Evolutionary conservation across 2,888 invertebrate species (phyloP).

Genomic region (Bombyx huttoni): DNA sequence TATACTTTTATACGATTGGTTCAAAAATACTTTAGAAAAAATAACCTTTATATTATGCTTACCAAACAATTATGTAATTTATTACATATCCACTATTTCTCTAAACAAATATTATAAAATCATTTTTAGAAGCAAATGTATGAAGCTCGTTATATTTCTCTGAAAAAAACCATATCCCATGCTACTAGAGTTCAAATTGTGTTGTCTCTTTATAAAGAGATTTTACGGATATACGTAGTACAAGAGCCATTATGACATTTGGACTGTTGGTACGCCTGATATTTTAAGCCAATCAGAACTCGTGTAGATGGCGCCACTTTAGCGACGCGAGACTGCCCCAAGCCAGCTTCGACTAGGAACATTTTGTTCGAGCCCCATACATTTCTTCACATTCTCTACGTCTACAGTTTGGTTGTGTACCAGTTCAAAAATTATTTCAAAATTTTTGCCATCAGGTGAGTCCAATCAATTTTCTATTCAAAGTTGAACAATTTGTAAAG

Average conservation of each 20-base stretch:
- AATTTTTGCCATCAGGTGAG: slow-evolving; percentile 73
- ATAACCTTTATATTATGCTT: slow-evolving; percentile 16
- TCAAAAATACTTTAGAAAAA: slow-evolving; percentile 30
- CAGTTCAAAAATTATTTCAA: slow-evolving; percentile 71
- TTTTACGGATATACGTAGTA: slow-evolving; percentile 69
- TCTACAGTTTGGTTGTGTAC: slow-evolving; percentile 72
- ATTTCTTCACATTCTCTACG: slow-evolving; percentile 73
- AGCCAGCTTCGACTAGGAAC: slow-evolving; percentile 67
- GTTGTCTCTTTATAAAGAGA: slow-evolving; percentile 13
- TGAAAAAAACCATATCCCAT: slow-evolving; percentile 12
- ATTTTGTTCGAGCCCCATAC: slow-evolving; percentile 71
- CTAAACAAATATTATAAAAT: slow-evolving; percentile 32
- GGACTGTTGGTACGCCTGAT: slow-evolving; percentile 47
- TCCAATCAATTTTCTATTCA: slow-evolving; percentile 48
- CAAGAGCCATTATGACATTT: slow-evolving; percentile 32
- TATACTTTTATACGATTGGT: slow-evolving; percentile 55
- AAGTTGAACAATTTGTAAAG: slow-evolving; percentile 41
- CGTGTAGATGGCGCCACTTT: slow-evolving; percentile 58
- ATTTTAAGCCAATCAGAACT: slow-evolving; percentile 42
- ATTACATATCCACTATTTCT: slow-evolving; percentile 27
- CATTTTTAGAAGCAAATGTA: slow-evolving; percentile 57
- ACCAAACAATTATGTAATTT: slow-evolving; percentile 20
- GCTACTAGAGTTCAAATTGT: slow-evolving; percentile 20
- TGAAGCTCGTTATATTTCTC: slow-evolving; percentile 17
- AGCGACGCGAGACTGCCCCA: slow-evolving; percentile 65